Base-by-base conservation (phyloP, 1,140 invertebrate species). In the Probaryconus sp. region DNA sequence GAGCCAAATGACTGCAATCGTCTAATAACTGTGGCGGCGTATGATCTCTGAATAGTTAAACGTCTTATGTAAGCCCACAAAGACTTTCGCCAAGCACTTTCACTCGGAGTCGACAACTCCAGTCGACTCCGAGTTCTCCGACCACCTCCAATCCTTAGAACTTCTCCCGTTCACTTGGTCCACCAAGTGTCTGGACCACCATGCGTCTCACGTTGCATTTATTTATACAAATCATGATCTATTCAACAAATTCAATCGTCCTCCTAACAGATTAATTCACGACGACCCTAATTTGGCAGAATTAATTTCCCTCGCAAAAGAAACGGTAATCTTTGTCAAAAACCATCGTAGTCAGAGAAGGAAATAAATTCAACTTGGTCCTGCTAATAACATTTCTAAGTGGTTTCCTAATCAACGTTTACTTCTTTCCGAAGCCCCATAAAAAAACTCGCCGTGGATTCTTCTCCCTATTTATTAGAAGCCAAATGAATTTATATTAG, bases 71-170 rank as follows among this genome's bases (percentile, higher is more conserved):
- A 87, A 87, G 84, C 74, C 72, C 70, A 82, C 79, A 79, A 80
- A 83, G 83, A 85, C 85, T 87, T 87, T 86, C 85, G 83, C 85
- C 79, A 77, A 72, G 67, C 78, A 85, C 85, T 87, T 87, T 87
- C 85, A 86, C 85, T 87, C 76, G 75, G 61, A 76, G 60, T 63
- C 73, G 65, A 72, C 58, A 67, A 68, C 45, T 73, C n/a, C n/a
- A n/a, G n/a, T n/a, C 53, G 50, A 65, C 42, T 75, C 47, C 48
- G 38, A 61, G 64, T 76, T 78, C 70, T 65, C 42, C 58, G 47
- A 73, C 70, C 64, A 55, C 48, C 64, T 81, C 71, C 65, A 72
- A 70, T 78, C 68, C 76, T 77, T 83, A 82, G 80, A 83, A 83
- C 84, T 82, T 82, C 81, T 84, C 80, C 82, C 83, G 82, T 84